Evolutionary conservation across 1,140 invertebrate genomes (phyloP).

Genomic region (Cyclina sinensis): DNA sequence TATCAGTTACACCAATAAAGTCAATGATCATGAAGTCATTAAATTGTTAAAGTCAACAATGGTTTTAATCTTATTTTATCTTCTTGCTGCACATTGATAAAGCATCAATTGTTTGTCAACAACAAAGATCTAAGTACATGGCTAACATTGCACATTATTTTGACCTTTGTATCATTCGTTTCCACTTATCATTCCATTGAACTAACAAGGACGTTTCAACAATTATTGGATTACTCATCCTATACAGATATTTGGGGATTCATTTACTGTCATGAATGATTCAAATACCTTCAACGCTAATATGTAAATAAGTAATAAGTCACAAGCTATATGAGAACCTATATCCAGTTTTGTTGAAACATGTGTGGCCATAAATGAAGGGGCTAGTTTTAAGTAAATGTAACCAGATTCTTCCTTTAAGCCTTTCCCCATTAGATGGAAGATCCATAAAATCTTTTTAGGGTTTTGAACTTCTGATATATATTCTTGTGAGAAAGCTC

Average conservation of each 20-base stretch:
- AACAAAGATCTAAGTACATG: not conserved
- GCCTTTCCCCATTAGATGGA: too few species aligned
- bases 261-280: conserved; percentile 24
- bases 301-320: too few species aligned
- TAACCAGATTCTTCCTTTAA: too few species aligned
- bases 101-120: conserved; percentile 33
- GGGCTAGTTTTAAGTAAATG: too few species aligned
- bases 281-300: not conserved
- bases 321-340: too few species aligned
- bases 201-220: conserved; percentile 3
- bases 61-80: conserved; percentile 22
- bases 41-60: conserved; percentile 17
- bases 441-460: too few species aligned
- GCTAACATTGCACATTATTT: conserved; percentile 11
- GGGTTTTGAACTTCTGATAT: too few species aligned
- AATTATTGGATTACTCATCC: conserved; percentile 15
- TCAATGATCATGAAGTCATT: not conserved
- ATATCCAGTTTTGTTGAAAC: too few species aligned
- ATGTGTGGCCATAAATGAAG: too few species aligned
- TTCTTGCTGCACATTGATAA: not conserved
- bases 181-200: conserved; percentile 44
- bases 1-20: not conserved
- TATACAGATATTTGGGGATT: not conserved
- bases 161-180: conserved; percentile 1
- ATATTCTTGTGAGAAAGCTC: too few species aligned